Conservation (phyloP, 1,140 invertebrate species). For the Acromyrmex heyeri region DNA sequence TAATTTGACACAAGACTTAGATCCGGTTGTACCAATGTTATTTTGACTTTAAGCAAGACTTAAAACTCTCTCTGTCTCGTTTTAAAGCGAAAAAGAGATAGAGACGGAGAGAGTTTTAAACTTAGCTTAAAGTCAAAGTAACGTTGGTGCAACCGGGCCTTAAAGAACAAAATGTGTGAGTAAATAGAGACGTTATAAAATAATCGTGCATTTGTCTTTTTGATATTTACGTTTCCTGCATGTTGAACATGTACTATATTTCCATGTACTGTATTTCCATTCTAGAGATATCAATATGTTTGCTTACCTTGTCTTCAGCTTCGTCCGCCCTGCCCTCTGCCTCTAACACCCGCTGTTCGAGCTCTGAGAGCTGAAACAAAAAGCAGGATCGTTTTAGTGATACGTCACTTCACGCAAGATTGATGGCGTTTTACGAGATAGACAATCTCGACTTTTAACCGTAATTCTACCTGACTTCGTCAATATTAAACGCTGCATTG, state of each 20-base stretch:
- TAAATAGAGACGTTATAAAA: neutral
- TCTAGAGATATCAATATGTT: constrained; percentile 23
- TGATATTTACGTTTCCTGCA: neutral
- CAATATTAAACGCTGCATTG: neutral
- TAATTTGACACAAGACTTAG: neutral
- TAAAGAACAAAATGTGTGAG: neutral
- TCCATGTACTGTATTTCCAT: neutral
- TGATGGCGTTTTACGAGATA: constrained; percentile 33
- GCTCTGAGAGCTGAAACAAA: constrained; percentile 95
- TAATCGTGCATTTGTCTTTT: neutral
- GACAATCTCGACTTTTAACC: constrained; percentile 34
- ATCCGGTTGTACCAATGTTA: no score
- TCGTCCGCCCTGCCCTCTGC: constrained; percentile 96
- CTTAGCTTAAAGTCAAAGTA: no score
- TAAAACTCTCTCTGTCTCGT: no score
- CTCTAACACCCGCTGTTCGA: constrained; percentile 96
- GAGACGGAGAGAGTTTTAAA: no score
- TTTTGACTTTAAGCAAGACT: no score
- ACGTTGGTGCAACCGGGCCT: no score
- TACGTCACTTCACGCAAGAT: constrained; percentile 36
- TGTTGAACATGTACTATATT: neutral
- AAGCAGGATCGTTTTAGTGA: constrained; percentile 79
- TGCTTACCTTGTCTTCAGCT: constrained; percentile 96
- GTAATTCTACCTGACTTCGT: neutral
- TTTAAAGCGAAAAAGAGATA: no score